These are phyloP conservation scores for Apamea sordens DNA, from an alignment of 2,888 invertebrate genomes.

Conservation along the genomic window DNA sequence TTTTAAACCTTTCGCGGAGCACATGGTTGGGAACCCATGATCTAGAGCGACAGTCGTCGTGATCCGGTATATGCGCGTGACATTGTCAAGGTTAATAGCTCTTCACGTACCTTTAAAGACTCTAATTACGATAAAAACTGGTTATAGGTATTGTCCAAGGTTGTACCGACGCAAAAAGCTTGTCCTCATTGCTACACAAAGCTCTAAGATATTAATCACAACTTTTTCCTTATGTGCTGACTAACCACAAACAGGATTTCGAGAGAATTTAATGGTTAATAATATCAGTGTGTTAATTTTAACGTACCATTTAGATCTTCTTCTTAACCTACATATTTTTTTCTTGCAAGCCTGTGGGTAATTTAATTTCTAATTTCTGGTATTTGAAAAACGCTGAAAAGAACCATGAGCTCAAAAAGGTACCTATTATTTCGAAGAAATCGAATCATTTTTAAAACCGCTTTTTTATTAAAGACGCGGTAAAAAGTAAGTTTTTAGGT, in stretches of 20 bases:
- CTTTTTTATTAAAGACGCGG: too few relatives aligned
- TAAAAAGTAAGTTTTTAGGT: too few relatives aligned
- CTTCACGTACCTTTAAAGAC: neutral
- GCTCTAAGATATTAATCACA: slow-evolving; percentile 10
- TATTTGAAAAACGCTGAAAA: too few relatives aligned
- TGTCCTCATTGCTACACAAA: neutral
- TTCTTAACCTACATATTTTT: too few relatives aligned
- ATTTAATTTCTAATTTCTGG: too few relatives aligned
- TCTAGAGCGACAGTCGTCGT: neutral
- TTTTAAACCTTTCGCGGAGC: neutral
- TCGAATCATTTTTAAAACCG: too few relatives aligned
- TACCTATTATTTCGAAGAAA: too few relatives aligned
- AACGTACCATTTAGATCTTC: too few relatives aligned
- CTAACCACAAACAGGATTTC: neutral
- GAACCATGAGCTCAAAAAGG: too few relatives aligned
- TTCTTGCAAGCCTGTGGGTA: too few relatives aligned
- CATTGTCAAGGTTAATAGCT: slow-evolving; percentile 38
- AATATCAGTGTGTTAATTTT: neutral
- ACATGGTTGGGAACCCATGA: neutral
- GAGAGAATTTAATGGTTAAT: neutral
- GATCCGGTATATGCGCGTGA: slow-evolving; percentile 28
- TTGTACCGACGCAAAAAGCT: slow-evolving; percentile 3
- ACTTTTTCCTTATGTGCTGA: slow-evolving; percentile 9
- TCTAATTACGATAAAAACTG: slow-evolving; percentile 21
- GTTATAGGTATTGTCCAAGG: neutral